phyloP scores from a whole-genome alignment of 2,888 invertebrate genomes.

The Aplocera efformata region DNA sequence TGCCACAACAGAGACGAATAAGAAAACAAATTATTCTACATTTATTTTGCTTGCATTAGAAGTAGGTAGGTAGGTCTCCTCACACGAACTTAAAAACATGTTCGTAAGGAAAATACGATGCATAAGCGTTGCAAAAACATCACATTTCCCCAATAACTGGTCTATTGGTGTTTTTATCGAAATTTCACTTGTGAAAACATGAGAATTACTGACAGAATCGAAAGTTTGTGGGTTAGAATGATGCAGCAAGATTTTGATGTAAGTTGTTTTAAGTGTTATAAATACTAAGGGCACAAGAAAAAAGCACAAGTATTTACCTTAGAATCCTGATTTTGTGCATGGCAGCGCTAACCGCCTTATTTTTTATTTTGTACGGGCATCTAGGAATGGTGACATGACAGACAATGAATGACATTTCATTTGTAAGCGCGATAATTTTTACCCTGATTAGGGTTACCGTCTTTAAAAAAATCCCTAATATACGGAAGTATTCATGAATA shows the following conservation, averaged over 20 bases:
- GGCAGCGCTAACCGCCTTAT: conserved; percentile 68
- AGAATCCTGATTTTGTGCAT: conserved; percentile 76
- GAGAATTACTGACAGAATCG: not conserved
- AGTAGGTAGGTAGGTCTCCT: conserved; percentile 1
- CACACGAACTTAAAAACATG: not conserved
- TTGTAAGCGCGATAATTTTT: conserved; percentile 16
- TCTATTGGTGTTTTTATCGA: not conserved
- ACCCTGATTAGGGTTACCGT: conserved; percentile 5
- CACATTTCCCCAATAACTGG: not conserved
- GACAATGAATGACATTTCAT: conserved; percentile 34
- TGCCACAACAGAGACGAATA: not conserved
- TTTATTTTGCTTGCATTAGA: not conserved
- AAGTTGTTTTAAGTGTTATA: conserved; percentile 7
- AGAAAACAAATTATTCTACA: not conserved
- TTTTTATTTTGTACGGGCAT: conserved; percentile 71
- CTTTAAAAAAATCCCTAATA: not conserved
- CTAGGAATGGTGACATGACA: conserved; percentile 69
- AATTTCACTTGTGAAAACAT: conserved; percentile 3
- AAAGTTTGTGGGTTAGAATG: conserved; percentile 60
- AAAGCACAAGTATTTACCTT: no score
- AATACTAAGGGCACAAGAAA: conserved; percentile 6
- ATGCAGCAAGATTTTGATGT: conserved; percentile 43
- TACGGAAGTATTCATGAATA: conserved; percentile 1
- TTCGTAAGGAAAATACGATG: not conserved
- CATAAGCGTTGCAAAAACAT: not conserved